Evolutionary conservation across 2,888 invertebrate genomes (phyloP), one percentile per base, ranked within the genome.

Genomic region (Tipula helvola): DNA sequence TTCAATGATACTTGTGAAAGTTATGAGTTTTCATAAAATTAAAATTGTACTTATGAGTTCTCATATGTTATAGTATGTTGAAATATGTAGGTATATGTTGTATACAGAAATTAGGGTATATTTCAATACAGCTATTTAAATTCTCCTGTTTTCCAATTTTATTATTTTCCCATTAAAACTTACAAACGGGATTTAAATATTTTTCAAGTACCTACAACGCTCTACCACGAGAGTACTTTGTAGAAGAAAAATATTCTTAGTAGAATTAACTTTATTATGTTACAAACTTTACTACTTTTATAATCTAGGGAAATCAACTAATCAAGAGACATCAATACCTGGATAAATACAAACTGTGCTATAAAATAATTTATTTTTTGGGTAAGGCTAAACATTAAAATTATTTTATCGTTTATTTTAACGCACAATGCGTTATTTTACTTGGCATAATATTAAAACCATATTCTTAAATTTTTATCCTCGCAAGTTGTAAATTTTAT

Each of bases 21-120:
- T 71, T 71, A 71, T 71, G 71, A 71, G 71, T 71, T 71, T 71
- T 71, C 71, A 71, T 71, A 71, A 71, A 71, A 71, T 71, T 71
- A 28, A 71, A 71, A 71, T 71, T 10, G 4, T 71, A 28, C 71
- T 71, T 71, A 28, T 71, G 28, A 28, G 28, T 71, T 1, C 1
- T 1, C 1, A 8, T 71, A 28, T 71, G 52, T 52, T 10, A n/a
- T n/a, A n/a, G n/a, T n/a, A n/a, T 52, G 52, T 52, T 52, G 52
- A 1, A 57, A 57, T 57, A 39, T 2, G 5, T 7, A 71, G 28
- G 18, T 71, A 4, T 52, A 52, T 71, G 71, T 28, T 71, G 71
- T 18, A 5, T n/a, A 18, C 0, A 71, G 28, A 10, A 28, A 71
- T 28, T 28, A 28, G 28, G 71, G 39, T 39, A 39, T 39, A 39